phyloP scores from a whole-genome alignment of 2,113 vertebrate species.

The Todiramphus chloris region DNA sequence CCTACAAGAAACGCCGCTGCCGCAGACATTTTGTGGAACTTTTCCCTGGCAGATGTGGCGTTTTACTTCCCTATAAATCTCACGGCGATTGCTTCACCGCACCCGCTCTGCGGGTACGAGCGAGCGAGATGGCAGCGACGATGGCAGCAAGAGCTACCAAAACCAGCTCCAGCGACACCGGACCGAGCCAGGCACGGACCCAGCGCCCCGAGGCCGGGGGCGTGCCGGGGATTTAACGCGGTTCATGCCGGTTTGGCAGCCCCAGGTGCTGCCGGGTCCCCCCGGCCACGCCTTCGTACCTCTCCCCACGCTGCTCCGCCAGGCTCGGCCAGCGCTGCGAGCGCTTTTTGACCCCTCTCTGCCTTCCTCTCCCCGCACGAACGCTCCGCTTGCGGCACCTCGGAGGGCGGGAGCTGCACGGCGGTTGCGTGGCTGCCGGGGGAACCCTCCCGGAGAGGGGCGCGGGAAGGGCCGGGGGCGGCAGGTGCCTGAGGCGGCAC shows the following conservation, averaged over 20 bases:
- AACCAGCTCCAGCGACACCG: rapidly evolving
- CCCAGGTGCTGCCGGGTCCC: not conserved
- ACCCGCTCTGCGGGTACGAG: rapidly evolving
- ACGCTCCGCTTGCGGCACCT: not conserved
- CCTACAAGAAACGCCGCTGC: not conserved
- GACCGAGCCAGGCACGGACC: not conserved
- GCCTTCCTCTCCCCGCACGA: not conserved
- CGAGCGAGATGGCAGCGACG: not conserved
- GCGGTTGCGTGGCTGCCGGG: rapidly evolving
- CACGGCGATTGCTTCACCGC: constrained; percentile 30
- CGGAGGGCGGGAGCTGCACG: no score
- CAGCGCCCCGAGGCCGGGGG: rapidly evolving
- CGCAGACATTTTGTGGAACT: constrained; percentile 1
- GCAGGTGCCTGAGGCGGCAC: not conserved
- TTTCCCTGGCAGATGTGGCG: not conserved
- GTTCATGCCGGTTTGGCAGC: rapidly evolving
- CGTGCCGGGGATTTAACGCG: rapidly evolving
- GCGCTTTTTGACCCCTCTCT: not conserved
- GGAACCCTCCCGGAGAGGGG: no score
- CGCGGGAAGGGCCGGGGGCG: not conserved
- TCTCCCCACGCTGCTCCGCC: not conserved
- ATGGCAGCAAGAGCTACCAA: not conserved
- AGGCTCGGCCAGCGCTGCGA: rapidly evolving
- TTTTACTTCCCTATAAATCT: constrained; percentile 54
- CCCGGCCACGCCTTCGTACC: not conserved